A percentile compares a stretch with the other conserved stretches of the same genome.
These are phyloP conservation scores for Biston stratarius DNA, from an alignment of 2,888 invertebrate genomes.

Conservation along the genomic window DNA sequence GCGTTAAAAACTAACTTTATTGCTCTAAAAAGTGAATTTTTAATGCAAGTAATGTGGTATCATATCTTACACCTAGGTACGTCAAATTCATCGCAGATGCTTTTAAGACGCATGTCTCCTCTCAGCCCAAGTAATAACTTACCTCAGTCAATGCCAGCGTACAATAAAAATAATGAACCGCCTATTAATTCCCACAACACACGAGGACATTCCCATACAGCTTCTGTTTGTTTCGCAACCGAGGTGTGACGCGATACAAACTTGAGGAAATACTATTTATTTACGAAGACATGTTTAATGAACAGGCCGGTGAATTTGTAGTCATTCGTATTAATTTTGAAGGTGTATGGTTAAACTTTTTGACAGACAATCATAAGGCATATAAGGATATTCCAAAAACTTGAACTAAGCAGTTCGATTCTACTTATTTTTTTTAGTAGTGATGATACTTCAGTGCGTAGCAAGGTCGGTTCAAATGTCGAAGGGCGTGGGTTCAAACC, in stretches of 20 bases:
- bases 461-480: too few relatives aligned
- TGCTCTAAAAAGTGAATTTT: too few relatives aligned
- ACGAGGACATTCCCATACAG: constrained; percentile 62
- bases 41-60: too few relatives aligned
- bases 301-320: not conserved
- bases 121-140: constrained; percentile 44
- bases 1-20: too few relatives aligned
- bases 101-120: constrained; percentile 28
- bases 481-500: too few relatives aligned
- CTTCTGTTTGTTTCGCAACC: constrained; percentile 61
- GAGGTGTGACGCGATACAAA: constrained; percentile 54
- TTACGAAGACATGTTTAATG: constrained; percentile 2
- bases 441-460: too few relatives aligned
- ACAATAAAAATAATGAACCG: constrained; percentile 59
- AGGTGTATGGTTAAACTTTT: too few relatives aligned
- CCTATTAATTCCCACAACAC: constrained; percentile 70
- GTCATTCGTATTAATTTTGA: not conserved
- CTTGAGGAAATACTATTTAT: constrained; percentile 40
- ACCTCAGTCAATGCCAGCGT: constrained; percentile 57
- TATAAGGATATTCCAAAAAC: too few relatives aligned
- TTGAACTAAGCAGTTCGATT: too few relatives aligned
- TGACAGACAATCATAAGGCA: too few relatives aligned
- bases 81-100: not conserved
- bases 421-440: too few relatives aligned
- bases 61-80: too few relatives aligned